These are phyloP conservation scores for Ylistrum balloti DNA, from an alignment of 1,140 invertebrate genomes.

Conservation along the genomic window DNA sequence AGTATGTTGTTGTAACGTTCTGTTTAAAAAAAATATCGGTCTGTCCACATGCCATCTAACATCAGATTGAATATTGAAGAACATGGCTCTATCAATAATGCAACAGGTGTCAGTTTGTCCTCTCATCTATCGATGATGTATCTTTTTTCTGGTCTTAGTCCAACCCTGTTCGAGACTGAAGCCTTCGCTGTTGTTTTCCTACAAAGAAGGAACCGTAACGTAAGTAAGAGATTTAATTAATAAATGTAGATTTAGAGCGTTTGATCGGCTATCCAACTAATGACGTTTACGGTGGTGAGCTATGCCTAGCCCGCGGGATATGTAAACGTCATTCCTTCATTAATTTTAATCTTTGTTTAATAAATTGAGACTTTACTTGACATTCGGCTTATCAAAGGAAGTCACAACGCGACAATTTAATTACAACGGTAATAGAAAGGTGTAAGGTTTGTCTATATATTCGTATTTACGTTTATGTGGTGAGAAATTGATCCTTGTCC, in stretches of 20 bases:
- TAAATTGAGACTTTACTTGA: slow-evolving; percentile 8
- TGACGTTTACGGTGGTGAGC: not conserved
- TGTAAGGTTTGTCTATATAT: not conserved
- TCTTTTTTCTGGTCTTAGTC: not conserved
- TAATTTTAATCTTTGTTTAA: slow-evolving; percentile 5
- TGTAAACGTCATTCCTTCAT: not conserved
- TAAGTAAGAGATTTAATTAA: slow-evolving; percentile 3
- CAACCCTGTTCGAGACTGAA: not conserved
- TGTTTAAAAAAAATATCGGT: too few species aligned
- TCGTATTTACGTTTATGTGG: not conserved
- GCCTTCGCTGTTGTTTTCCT: not conserved
- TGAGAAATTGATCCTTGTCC: not conserved
- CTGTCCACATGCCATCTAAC: too few species aligned
- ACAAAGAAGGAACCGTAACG: not conserved
- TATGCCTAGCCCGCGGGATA: not conserved
- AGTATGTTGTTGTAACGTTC: too few species aligned
- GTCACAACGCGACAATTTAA: not conserved
- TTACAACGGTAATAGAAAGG: not conserved
- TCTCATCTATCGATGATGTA: not conserved
- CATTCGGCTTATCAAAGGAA: slow-evolving; percentile 26
- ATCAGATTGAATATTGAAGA: too few species aligned
- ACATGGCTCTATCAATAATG: not conserved
- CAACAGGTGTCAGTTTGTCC: not conserved
- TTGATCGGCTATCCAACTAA: not conserved
- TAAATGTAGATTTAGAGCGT: not conserved